Percentiles rank a stretch among this genome's conserved stretches.
These are phyloP conservation scores for Pachypsylla venusta DNA, from an alignment of 1,140 invertebrate genomes.

Conservation along the genomic window DNA sequence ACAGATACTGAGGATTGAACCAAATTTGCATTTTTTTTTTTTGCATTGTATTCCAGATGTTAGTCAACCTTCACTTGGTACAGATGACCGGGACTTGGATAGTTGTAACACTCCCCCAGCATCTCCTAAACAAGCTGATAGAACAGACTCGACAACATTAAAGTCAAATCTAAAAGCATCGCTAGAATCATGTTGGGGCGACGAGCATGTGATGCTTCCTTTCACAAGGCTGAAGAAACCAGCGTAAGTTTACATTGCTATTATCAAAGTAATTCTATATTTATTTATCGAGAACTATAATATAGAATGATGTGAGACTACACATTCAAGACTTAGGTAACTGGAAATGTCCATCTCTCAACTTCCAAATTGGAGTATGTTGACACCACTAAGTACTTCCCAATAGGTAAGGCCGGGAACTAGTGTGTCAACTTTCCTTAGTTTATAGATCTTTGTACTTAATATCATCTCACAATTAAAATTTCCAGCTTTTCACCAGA, in stretches of 20 bases:
- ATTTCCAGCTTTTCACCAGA: conserved; percentile 51
- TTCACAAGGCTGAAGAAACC: conserved; percentile 22
- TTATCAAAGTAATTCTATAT: no score
- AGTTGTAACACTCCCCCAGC: conserved; percentile 34
- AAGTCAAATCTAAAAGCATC: conserved; percentile 16
- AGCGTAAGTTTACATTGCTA: no score
- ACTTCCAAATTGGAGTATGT: no score
- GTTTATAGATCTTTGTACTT: not conserved
- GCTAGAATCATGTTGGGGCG: not conserved
- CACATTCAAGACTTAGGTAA: no score
- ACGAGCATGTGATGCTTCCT: not conserved
- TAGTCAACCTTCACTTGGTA: conserved; percentile 54
- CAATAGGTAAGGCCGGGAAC: no score
- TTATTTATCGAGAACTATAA: no score
- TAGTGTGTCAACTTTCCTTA: no score
- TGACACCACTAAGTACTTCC: no score
- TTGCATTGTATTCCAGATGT: conserved; percentile 38
- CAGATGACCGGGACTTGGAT: conserved; percentile 32
- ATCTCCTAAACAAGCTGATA: conserved; percentile 34
- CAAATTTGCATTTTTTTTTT: no score
- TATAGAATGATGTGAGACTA: no score
- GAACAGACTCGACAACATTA: conserved; percentile 21
- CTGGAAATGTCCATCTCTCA: no score
- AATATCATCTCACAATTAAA: conserved; percentile 24
- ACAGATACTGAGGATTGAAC: no score